phyloP scores from a whole-genome alignment of 2,888 invertebrate species.

The Synergus gifuensis region DNA sequence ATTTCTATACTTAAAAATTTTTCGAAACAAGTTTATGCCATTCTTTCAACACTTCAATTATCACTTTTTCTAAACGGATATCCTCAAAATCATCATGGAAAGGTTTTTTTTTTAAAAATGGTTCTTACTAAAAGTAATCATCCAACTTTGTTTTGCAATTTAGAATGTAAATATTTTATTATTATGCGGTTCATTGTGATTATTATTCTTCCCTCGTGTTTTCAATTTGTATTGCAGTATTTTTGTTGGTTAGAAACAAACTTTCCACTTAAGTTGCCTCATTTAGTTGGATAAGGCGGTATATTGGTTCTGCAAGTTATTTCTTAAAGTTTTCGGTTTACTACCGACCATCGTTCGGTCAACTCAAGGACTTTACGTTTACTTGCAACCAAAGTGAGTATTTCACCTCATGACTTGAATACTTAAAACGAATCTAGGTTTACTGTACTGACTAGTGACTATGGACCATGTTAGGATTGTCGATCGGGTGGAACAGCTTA shows the following conservation, averaged over 20 bases:
- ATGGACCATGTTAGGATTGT: slow-evolving; percentile 41
- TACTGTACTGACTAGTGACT: slow-evolving; percentile 44
- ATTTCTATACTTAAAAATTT: background rate
- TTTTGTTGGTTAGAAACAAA: slow-evolving; percentile 67
- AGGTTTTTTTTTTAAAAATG: too few relatives aligned
- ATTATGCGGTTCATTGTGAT: background rate
- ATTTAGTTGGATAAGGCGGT: slow-evolving; percentile 68
- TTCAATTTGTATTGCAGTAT: slow-evolving; percentile 69
- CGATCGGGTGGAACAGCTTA: slow-evolving; percentile 43
- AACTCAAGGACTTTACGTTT: slow-evolving; percentile 66
- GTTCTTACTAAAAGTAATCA: too few relatives aligned
- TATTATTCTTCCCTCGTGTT: slow-evolving; percentile 55
- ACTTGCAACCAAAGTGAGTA: slow-evolving; percentile 64
- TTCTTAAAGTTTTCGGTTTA: slow-evolving; percentile 65
- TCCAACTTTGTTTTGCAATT: too few relatives aligned
- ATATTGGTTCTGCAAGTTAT: slow-evolving; percentile 69
- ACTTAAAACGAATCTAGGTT: slow-evolving; percentile 56
- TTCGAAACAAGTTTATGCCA: too few relatives aligned
- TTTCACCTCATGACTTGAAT: slow-evolving; percentile 61
- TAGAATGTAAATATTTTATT: too few relatives aligned
- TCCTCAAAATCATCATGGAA: too few relatives aligned
- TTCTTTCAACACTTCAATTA: too few relatives aligned
- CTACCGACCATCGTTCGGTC: slow-evolving; percentile 49
- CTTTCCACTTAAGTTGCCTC: slow-evolving; percentile 74
- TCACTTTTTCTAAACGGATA: too few relatives aligned